Conservation (phyloP, 2,888 invertebrate genomes). For the Myathropa florea region DNA sequence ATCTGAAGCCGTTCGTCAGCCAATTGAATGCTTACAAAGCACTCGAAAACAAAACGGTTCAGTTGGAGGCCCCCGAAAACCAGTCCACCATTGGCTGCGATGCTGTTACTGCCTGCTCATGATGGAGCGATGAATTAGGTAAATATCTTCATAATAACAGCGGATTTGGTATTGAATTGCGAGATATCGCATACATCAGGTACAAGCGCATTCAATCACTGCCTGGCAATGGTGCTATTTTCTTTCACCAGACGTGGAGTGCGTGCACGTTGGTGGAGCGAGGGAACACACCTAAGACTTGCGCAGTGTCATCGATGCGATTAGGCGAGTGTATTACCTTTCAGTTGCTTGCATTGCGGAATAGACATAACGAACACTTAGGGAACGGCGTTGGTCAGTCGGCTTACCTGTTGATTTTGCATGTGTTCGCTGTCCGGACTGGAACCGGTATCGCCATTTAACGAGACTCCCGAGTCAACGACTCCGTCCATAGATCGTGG, state of each 20-base stretch:
- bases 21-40: not conserved
- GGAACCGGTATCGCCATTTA: constrained; percentile 78
- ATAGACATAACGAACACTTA: not conserved
- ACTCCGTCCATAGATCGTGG: constrained; percentile 80
- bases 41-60: constrained; percentile 11
- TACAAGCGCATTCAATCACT: not conserved
- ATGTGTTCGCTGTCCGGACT: constrained; percentile 78
- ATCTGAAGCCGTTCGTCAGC: not conserved
- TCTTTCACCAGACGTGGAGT: too few species aligned
- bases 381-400: not conserved
- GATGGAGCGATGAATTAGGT: not conserved
- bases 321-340: not conserved
- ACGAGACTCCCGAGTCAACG: constrained; percentile 79
- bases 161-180: not conserved
- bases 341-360: not conserved
- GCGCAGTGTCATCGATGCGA: not conserved
- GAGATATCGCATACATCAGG: not conserved
- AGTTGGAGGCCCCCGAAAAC: not conserved
- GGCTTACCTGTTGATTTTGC: constrained; percentile 78
- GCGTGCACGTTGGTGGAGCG: too few species aligned
- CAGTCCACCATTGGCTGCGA: not conserved
- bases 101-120: not conserved
- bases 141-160: not conserved
- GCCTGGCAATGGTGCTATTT: too few species aligned
- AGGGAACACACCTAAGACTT: not conserved